Conservation (phyloP, 2,113 vertebrate species). For the Aspidoscelis tigris region DNA sequence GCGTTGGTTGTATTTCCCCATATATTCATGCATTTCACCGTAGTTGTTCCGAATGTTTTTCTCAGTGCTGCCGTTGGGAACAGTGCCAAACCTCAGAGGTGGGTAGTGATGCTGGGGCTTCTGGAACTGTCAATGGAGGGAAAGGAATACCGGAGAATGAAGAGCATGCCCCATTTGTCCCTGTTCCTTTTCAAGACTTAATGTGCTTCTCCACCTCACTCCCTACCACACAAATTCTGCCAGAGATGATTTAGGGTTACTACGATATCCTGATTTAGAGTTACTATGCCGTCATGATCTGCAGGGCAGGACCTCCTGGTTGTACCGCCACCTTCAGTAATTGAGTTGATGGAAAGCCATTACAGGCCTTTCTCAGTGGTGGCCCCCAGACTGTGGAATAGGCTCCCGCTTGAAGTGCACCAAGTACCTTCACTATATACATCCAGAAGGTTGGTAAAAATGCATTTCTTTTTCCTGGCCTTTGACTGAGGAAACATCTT, state of each 20-base stretch:
- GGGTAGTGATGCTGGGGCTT: slow-evolving; percentile 92
- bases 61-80: slow-evolving; percentile 94
- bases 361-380: no score
- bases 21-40: slow-evolving; percentile 93
- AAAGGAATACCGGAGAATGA: slow-evolving; percentile 4
- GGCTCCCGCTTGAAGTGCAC: no score
- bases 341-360: no score
- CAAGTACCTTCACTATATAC: no score
- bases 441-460: no score
- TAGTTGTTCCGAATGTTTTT: slow-evolving; percentile 96
- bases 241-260: background rate
- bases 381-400: no score
- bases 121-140: slow-evolving; percentile 81
- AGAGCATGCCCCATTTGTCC: background rate
- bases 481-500: no score
- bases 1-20: slow-evolving; percentile 93
- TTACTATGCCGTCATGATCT: no score
- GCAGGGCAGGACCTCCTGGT: no score
- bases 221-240: background rate
- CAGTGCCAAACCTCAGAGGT: slow-evolving; percentile 91
- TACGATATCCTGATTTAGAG: no score
- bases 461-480: no score
- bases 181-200: background rate
- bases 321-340: no score
- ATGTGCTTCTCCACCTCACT: background rate